Conservation (phyloP, 1,140 invertebrate species). For the Tetramorium alpestre region DNA sequence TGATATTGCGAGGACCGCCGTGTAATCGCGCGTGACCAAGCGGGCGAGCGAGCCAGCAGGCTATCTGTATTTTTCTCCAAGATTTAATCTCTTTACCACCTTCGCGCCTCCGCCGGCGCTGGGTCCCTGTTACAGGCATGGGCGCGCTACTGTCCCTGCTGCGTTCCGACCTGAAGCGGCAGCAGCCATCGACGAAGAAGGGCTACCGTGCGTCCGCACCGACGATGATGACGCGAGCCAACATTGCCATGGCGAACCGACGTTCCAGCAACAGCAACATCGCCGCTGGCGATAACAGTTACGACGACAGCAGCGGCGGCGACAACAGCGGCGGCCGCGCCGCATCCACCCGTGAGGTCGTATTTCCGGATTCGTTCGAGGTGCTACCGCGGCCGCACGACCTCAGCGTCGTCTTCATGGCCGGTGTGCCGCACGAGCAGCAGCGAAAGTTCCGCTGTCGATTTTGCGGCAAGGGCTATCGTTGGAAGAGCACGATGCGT, state of each 20-base stretch:
- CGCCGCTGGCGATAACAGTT: slow-evolving; percentile 67
- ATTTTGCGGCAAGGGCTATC: slow-evolving; percentile 92
- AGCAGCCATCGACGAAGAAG: slow-evolving; percentile 58
- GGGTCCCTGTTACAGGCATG: slow-evolving; percentile 83
- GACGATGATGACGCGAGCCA: slow-evolving; percentile 43
- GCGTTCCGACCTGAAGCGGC: slow-evolving; percentile 79
- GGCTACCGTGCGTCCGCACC: slow-evolving; percentile 17
- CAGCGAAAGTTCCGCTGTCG: slow-evolving; percentile 90
- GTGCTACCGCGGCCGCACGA: slow-evolving; percentile 83
- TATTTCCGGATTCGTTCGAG: slow-evolving; percentile 84
- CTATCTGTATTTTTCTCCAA: slow-evolving; percentile 42
- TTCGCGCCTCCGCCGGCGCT: slow-evolving; percentile 69
- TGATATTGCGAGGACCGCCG: background rate
- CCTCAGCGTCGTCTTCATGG: slow-evolving; percentile 80
- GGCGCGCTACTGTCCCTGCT: slow-evolving; percentile 81
- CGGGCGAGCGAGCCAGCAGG: slow-evolving; percentile 38
- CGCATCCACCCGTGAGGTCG: slow-evolving; percentile 79
- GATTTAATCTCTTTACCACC: slow-evolving; percentile 68
- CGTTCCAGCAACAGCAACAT: slow-evolving; percentile 69
- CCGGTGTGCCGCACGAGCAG: slow-evolving; percentile 86
- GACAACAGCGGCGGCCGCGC: slow-evolving; percentile 64
- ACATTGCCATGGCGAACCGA: slow-evolving; percentile 60
- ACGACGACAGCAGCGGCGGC: slow-evolving; percentile 71
- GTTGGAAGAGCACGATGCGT: slow-evolving; percentile 93
- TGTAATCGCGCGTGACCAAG: background rate